Evolutionary conservation across 1,140 invertebrate genomes (phyloP).

Genomic region (Scaptomyza pallida): DNA sequence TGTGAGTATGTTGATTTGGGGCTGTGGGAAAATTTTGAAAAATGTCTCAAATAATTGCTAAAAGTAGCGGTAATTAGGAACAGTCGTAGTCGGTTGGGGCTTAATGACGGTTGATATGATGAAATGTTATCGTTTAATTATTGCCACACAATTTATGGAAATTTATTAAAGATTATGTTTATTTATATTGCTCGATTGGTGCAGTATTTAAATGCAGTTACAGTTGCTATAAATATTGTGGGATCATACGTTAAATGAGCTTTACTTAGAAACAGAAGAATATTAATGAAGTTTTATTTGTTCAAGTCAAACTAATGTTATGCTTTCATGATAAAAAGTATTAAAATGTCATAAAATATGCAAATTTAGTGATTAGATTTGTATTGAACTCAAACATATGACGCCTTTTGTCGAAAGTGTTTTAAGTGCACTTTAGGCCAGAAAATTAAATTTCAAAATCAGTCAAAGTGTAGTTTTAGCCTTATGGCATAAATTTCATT

Average conservation of each 20-base stretch:
- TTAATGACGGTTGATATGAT: slow-evolving; percentile 63
- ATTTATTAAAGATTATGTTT: slow-evolving; percentile 69
- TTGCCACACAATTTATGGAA: slow-evolving; percentile 75
- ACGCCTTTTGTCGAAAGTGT: not conserved
- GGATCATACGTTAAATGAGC: not conserved
- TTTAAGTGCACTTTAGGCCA: not conserved
- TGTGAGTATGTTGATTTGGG: slow-evolving; percentile 6
- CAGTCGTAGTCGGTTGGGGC: slow-evolving; percentile 26
- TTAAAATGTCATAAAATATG: not conserved
- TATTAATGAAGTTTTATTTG: not conserved
- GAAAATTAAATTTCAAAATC: slow-evolving; percentile 14
- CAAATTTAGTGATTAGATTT: not conserved
- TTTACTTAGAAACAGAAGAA: not conserved
- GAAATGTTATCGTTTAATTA: slow-evolving; percentile 72
- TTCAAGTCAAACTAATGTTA: too few relatives aligned
- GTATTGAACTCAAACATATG: not conserved
- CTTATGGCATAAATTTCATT: slow-evolving; percentile 41
- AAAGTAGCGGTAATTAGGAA: slow-evolving; percentile 60
- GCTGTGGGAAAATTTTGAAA: slow-evolving; percentile 58
- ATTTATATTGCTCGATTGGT: slow-evolving; percentile 13
- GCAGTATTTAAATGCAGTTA: not conserved
- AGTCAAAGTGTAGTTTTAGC: slow-evolving; percentile 20
- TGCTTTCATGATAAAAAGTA: too few relatives aligned
- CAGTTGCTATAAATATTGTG: not conserved
- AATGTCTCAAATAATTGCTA: slow-evolving; percentile 37